phyloP scores from a whole-genome alignment of 2,113 vertebrate genomes.

The Stictonetta naevosa region DNA sequence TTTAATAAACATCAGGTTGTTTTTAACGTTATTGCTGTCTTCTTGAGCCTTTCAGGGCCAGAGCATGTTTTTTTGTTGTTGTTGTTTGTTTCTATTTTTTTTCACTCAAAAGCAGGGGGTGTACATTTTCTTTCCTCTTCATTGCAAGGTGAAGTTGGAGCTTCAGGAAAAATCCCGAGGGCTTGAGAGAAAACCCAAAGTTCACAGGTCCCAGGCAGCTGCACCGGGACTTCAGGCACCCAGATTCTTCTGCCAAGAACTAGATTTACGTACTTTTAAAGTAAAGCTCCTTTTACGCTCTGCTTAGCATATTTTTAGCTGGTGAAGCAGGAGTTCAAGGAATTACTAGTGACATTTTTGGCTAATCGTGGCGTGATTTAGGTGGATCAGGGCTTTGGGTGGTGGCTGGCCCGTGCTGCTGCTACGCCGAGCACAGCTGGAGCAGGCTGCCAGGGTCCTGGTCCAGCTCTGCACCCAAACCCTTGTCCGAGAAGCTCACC shows the following conservation, averaged over 20 bases:
- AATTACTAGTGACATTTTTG: neutral
- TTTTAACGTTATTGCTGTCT: too few species aligned
- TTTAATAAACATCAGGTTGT: neutral
- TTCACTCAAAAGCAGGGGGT: too few species aligned
- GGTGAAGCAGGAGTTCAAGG: too few species aligned
- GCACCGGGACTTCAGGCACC: rapidly evolving
- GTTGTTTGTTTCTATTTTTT: too few species aligned
- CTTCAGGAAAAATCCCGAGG: neutral
- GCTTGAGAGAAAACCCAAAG: neutral
- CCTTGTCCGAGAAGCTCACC: neutral
- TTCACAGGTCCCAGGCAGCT: neutral
- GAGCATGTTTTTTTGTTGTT: too few species aligned
- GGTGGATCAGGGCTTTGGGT: neutral
- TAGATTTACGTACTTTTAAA: neutral
- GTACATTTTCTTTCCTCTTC: neutral
- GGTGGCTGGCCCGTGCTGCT: neutral
- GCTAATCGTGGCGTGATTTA: rapidly evolving
- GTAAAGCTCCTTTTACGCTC: neutral
- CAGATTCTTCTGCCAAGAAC: neutral
- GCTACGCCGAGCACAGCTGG: neutral
- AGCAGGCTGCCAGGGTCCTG: rapidly evolving
- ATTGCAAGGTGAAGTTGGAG: neutral
- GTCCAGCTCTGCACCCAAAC: rapidly evolving
- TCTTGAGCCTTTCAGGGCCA: neutral
- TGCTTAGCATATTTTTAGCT: neutral